A percentile compares a stretch with the other conserved stretches of the same genome.
phyloP scores from a whole-genome alignment of 2,888 invertebrate genomes.

The Idaea straminata region DNA sequence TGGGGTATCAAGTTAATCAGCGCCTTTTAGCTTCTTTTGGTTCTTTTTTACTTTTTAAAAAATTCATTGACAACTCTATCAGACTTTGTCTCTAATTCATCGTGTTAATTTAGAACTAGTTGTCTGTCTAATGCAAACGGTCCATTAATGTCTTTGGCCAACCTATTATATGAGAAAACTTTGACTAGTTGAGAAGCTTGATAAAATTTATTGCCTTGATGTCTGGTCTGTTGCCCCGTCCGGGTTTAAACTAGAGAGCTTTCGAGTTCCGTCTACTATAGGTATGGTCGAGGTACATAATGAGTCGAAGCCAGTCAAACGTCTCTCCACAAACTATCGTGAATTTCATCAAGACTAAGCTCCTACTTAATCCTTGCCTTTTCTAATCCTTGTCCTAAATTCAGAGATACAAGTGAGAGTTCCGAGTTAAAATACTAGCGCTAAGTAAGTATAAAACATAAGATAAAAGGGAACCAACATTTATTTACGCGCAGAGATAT shows the following conservation, averaged over 20 bases:
- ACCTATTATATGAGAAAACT: slow-evolving; percentile 58
- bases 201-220: slow-evolving; percentile 47
- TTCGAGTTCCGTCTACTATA: neutral
- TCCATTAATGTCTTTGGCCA: slow-evolving; percentile 45
- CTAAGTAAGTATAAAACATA: neutral
- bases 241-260: slow-evolving; percentile 15
- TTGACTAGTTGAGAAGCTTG: slow-evolving; percentile 45
- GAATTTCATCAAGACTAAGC: slow-evolving; percentile 5
- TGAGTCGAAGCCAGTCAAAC: slow-evolving; percentile 6
- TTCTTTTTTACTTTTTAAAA: slow-evolving; percentile 7
- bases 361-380: slow-evolving; percentile 4
- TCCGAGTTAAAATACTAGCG: neutral
- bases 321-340: neutral
- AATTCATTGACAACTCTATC: slow-evolving; percentile 22
- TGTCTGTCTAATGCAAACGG: slow-evolving; percentile 35
- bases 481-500: slow-evolving; percentile 15
- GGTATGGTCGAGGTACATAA: slow-evolving; percentile 7
- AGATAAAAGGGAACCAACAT: slow-evolving; percentile 4
- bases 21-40: too few relatives aligned
- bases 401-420: neutral
- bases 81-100: slow-evolving; percentile 38
- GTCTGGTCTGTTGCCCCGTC: slow-evolving; percentile 35
- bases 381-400: slow-evolving; percentile 4
- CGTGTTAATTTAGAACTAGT: slow-evolving; percentile 44
- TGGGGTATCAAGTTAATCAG: too few relatives aligned